phyloP scores from a whole-genome alignment of 2,113 vertebrate species.

The Micromys minutus region DNA sequence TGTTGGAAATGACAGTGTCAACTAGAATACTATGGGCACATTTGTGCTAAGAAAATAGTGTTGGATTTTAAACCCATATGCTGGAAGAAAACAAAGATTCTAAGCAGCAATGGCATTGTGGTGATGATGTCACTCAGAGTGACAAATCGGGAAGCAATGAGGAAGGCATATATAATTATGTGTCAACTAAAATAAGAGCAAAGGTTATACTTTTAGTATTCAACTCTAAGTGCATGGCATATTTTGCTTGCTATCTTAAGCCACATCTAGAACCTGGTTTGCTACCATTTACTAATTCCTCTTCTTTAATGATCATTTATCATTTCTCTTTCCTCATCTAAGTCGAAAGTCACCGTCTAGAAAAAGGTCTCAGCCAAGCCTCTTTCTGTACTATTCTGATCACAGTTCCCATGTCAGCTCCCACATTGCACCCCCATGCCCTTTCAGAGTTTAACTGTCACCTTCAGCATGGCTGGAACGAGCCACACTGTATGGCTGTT shows the following conservation, averaged over 20 bases:
- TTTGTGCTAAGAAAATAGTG: not conserved
- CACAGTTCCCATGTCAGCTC: not conserved
- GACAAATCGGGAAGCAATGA: not conserved
- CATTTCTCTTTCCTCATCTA: constrained; percentile 10
- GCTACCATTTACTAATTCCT: not conserved
- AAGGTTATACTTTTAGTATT: not conserved
- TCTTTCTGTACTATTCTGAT: not conserved
- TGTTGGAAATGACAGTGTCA: not conserved
- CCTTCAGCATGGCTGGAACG: not conserved
- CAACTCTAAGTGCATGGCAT: not conserved
- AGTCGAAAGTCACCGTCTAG: not conserved
- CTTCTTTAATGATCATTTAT: not conserved
- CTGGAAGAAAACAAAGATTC: not conserved
- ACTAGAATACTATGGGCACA: not conserved
- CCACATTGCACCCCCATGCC: not conserved
- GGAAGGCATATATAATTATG: not conserved
- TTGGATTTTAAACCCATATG: not conserved
- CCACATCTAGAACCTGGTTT: not conserved
- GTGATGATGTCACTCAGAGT: not conserved
- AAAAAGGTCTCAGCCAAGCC: not conserved
- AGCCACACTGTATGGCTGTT: not conserved
- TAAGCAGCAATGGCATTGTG: not conserved
- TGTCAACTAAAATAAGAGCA: not conserved
- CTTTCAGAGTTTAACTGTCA: not conserved
- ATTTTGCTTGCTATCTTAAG: not conserved